Conservation (phyloP, 2,888 invertebrate species). For the Spialia ferax region DNA sequence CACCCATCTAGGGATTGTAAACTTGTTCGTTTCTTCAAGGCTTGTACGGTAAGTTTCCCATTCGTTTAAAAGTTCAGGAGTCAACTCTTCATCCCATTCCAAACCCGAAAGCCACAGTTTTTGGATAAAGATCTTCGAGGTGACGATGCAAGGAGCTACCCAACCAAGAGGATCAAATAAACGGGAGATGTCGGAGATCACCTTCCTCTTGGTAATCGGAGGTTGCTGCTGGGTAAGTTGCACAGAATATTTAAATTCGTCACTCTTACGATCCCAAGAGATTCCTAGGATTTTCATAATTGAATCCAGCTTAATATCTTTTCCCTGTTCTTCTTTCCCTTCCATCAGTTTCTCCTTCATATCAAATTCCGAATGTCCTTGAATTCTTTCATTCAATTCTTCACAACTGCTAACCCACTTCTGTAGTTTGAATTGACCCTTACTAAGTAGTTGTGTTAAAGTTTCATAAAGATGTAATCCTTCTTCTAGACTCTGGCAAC, state of each 20-base stretch:
- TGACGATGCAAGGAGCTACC: not conserved
- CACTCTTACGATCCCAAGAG: not conserved
- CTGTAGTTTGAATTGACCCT: not conserved
- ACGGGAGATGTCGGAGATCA: slow-evolving; percentile 2
- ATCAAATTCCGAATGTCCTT: not conserved
- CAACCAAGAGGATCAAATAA: slow-evolving; percentile 2
- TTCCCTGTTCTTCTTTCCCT: not conserved
- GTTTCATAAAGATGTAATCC: not conserved
- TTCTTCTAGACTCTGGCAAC: not conserved
- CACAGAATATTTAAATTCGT: not conserved
- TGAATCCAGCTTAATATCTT: not conserved
- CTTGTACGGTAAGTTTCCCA: too few relatives aligned
- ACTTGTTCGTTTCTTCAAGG: too few relatives aligned
- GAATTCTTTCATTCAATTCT: not conserved
- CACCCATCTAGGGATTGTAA: too few relatives aligned
- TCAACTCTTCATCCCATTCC: too few relatives aligned
- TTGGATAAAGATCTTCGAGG: not conserved
- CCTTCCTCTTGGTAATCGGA: not conserved
- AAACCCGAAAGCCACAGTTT: not conserved
- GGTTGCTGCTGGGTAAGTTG: not conserved
- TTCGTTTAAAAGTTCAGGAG: too few relatives aligned
- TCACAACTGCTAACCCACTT: slow-evolving; percentile 11
- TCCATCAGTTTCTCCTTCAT: not conserved
- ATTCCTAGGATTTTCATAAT: not conserved
- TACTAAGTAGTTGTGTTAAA: not conserved